Base-by-base conservation (phyloP, 2,888 invertebrate genomes). In the Bhutanitis thaidina region DNA sequence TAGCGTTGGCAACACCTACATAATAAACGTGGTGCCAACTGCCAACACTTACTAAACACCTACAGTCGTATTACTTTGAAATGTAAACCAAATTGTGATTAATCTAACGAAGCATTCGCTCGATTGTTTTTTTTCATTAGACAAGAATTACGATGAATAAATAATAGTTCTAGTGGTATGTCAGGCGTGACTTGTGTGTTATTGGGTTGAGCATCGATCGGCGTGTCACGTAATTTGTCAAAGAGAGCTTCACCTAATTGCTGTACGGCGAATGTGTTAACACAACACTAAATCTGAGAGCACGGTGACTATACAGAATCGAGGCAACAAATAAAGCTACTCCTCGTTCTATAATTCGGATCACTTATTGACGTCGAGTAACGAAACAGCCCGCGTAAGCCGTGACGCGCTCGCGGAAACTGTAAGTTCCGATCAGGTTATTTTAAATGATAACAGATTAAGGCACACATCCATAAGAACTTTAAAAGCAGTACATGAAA, bases 81-180 rank as follows among this genome's bases (percentile, higher is more conserved):
- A 68, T 67, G 67, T 66, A 73, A 75, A 78, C 74, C 66, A 76
- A 67, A 75, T 62, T 69, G 64, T 74, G 67, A 78, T 78, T 76
- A 80, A 79, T 77, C 67, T 71, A 74, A 68, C 67, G 70, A 71
- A 72, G 71, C 78, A 74, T 75, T 74, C 67, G 67, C 69, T 75
- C 73, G 71, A 79, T 83, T 80, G 73, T 75, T 62, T 74, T 73
- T 71, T 74, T 73, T 73, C 68, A 77, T 79, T 76, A 72, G 69
- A 69, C 69, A 65, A 65, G 68, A 71, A 71, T 70, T 76, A 70
- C 57, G 57, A 65, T 81, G 69, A 81, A 80, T 81, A 74, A 78
- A 73, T 72, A 67, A 78, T 74, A 61, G 64, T 58, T 67, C 69
- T 75, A 67, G 67, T 68, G 69, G 69, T 64, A 62, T 56, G 61